Percentiles rank a stretch among this genome's conserved stretches.
Evolutionary conservation across 1,140 invertebrate species (phyloP).

Genomic region (Rhopalosiphum maidis): DNA sequence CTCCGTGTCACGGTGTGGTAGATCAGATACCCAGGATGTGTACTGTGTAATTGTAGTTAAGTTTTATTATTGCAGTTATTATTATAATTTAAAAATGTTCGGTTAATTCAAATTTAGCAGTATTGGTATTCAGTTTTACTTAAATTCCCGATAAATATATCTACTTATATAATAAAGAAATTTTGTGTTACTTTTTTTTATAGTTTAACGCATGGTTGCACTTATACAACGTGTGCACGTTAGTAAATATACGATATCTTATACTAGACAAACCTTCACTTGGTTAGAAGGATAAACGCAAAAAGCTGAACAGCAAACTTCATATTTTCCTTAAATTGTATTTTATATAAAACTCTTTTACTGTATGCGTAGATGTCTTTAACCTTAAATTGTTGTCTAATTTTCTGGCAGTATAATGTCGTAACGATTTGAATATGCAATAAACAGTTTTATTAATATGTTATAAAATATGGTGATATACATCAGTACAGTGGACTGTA

Average conservation of each 20-base stretch:
- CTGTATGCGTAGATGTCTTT: neutral
- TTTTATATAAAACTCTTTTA: neutral
- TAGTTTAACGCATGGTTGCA: neutral
- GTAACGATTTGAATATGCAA: neutral
- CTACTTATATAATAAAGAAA: neutral
- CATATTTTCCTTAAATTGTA: neutral
- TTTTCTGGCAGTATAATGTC: neutral
- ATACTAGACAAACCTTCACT: neutral
- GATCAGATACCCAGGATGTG: too few species aligned
- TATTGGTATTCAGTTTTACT: neutral
- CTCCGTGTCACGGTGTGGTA: too few species aligned
- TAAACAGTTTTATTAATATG: neutral
- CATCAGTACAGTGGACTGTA: neutral
- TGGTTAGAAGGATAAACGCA: neutral
- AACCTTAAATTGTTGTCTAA: neutral
- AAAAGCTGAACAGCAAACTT: neutral
- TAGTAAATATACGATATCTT: too few species aligned
- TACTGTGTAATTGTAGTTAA: neutral
- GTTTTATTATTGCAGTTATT: neutral
- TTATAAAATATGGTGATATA: neutral
- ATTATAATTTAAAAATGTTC: neutral
- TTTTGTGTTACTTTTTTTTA: neutral
- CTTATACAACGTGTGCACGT: neutral
- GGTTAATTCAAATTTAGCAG: neutral
- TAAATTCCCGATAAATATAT: neutral